Evolutionary conservation across 1,140 invertebrate genomes (phyloP).

Genomic region (Leucophenga varia): DNA sequence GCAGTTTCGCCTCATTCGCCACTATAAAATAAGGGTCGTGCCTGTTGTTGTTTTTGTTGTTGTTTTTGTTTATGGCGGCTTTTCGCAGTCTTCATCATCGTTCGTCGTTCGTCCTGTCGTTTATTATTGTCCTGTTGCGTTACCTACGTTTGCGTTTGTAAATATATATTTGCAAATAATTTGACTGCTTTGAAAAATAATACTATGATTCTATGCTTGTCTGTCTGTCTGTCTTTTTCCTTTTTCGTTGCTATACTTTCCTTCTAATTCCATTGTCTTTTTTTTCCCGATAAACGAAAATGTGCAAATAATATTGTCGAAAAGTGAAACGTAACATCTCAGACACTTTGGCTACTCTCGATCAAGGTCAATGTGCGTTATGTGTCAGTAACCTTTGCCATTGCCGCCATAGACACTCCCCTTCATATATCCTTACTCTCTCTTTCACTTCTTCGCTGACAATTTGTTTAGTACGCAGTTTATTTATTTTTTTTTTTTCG

Average conservation of each 20-base stretch:
- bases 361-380: slow-evolving; percentile 52
- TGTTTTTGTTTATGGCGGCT: no score
- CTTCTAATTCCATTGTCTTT: no score
- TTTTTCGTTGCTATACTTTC: no score
- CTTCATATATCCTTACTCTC: neutral
- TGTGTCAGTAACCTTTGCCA: slow-evolving; percentile 48
- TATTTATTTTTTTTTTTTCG: slow-evolving; percentile 49
- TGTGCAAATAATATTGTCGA: no score
- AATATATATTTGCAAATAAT: slow-evolving; percentile 1
- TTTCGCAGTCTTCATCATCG: no score
- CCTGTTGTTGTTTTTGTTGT: no score
- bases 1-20: no score
- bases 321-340: slow-evolving; percentile 33
- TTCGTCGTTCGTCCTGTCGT: no score
- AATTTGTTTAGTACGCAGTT: slow-evolving; percentile 10
- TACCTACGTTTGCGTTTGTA: no score
- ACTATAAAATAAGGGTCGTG: no score
- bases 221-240: slow-evolving; percentile 2
- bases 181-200: slow-evolving; percentile 9
- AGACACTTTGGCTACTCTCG: slow-evolving; percentile 8
- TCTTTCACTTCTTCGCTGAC: slow-evolving; percentile 8
- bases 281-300: slow-evolving; percentile 11
- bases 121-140: slow-evolving; percentile 2
- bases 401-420: slow-evolving; percentile 4
- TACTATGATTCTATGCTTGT: neutral